These are phyloP conservation scores for Octonoba sinensis DNA, from an alignment of 2,888 invertebrate species.

Conservation along the genomic window DNA sequence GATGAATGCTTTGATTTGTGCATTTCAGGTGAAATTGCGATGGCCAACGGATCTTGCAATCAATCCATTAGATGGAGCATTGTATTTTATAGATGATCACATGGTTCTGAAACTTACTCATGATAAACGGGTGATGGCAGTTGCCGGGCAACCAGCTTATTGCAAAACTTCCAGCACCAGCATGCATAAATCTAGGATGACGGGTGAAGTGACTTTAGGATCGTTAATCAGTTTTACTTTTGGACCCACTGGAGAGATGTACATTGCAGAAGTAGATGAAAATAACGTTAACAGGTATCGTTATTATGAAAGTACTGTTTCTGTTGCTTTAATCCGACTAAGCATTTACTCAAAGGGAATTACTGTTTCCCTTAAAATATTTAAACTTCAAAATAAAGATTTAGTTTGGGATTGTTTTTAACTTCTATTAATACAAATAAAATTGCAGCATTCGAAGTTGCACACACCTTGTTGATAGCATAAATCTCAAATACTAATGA, in stretches of 20 bases:
- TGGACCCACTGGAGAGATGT: constrained; percentile 84
- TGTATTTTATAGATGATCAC: constrained; percentile 96
- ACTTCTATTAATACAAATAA: no score
- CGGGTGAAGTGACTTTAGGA: constrained; percentile 88
- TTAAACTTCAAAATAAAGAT: no score
- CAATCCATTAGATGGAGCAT: constrained; percentile 92
- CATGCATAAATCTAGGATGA: constrained; percentile 69
- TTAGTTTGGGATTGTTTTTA: no score
- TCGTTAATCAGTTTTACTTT: constrained; percentile 96
- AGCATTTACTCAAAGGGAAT: no score
- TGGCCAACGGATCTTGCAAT: constrained; percentile 97
- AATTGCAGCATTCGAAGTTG: no score
- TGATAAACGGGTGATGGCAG: constrained; percentile 87
- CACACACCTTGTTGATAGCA: no score
- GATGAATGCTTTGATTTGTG: neutral
- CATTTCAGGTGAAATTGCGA: constrained; percentile 81
- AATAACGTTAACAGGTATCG: constrained; percentile 83
- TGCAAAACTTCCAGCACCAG: constrained; percentile 77
- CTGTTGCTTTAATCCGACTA: no score
- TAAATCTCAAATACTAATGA: no score
- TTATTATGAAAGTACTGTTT: neutral
- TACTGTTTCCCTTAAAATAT: no score
- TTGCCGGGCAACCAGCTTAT: constrained; percentile 92
- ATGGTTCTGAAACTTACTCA: constrained; percentile 89
- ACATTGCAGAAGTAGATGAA: constrained; percentile 95